Evolutionary conservation across 2,113 vertebrate species (phyloP).

Genomic region (Tursiops truncatus): DNA sequence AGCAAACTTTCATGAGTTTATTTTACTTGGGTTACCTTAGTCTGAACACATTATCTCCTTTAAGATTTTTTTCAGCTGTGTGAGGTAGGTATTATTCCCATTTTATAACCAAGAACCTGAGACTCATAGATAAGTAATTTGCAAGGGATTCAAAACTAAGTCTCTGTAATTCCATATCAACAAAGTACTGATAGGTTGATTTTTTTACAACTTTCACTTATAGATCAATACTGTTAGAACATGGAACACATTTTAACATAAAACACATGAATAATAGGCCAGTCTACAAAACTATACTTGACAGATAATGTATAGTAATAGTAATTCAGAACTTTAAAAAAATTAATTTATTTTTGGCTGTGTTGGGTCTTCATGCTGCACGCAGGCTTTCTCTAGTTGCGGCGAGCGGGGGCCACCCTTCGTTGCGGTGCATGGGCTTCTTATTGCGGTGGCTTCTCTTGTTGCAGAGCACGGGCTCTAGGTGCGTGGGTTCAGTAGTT

Average conservation of each 20-base stretch:
- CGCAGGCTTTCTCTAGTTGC: too few relatives aligned
- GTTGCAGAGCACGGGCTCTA: too few relatives aligned
- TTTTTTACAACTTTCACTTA: not conserved
- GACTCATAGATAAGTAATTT: not conserved
- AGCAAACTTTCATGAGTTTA: not conserved
- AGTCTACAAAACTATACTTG: not conserved
- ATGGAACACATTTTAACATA: not conserved
- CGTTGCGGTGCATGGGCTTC: too few relatives aligned
- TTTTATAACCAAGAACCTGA: constrained; percentile 6
- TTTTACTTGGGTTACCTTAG: not conserved
- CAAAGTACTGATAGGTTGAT: not conserved
- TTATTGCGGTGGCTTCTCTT: too few relatives aligned
- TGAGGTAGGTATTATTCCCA: not conserved
- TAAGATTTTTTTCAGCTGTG: not conserved
- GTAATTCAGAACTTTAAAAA: not conserved
- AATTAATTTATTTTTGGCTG: too few relatives aligned
- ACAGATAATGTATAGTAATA: not conserved
- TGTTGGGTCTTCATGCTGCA: too few relatives aligned
- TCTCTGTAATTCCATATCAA: not conserved
- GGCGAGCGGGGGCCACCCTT: too few relatives aligned
- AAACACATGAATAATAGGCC: not conserved
- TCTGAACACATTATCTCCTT: not conserved
- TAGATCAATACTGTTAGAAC: not conserved
- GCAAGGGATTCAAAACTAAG: not conserved
- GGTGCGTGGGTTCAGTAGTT: too few relatives aligned